Evolutionary conservation across 2,888 invertebrate genomes (phyloP).

Genomic region (Parascotia fuliginaria): DNA sequence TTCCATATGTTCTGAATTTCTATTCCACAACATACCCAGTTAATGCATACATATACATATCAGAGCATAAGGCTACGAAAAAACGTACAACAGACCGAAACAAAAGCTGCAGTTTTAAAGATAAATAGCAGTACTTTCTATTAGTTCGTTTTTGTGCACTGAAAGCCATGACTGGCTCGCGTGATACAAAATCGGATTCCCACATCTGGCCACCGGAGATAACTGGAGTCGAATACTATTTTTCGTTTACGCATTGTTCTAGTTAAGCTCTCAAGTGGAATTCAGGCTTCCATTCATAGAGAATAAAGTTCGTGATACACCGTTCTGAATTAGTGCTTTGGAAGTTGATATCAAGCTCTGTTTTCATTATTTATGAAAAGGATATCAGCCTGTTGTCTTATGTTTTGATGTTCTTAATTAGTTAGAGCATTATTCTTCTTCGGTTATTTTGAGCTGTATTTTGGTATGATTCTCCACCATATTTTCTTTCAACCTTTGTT

Average conservation of each 20-base stretch:
- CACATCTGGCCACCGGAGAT: conserved; percentile 53
- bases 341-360: too few relatives aligned
- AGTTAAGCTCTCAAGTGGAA: conserved; percentile 9
- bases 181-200: conserved; percentile 52
- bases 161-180: conserved; percentile 16
- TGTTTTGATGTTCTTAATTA: too few relatives aligned
- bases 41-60: neutral
- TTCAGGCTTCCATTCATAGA: conserved; percentile 4
- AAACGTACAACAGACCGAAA: neutral
- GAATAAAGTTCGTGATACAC: neutral
- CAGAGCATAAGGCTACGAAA: neutral
- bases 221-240: conserved; percentile 41
- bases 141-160: conserved; percentile 17
- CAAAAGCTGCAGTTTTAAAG: conserved; percentile 8
- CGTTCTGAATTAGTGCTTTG: neutral
- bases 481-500: too few relatives aligned
- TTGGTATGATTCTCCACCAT: too few relatives aligned
- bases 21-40: neutral
- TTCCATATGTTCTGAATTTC: too few relatives aligned
- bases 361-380: too few relatives aligned
- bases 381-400: too few relatives aligned
- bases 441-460: too few relatives aligned
- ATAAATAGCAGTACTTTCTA: conserved; percentile 5
- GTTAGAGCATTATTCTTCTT: too few relatives aligned
- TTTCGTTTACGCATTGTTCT: conserved; percentile 45